Evolutionary conservation across 2,797 vertebrate genomes (phyloP), one percentile per base, ranked within the genome.

Genomic region (Pelochelys cantorii): DNA sequence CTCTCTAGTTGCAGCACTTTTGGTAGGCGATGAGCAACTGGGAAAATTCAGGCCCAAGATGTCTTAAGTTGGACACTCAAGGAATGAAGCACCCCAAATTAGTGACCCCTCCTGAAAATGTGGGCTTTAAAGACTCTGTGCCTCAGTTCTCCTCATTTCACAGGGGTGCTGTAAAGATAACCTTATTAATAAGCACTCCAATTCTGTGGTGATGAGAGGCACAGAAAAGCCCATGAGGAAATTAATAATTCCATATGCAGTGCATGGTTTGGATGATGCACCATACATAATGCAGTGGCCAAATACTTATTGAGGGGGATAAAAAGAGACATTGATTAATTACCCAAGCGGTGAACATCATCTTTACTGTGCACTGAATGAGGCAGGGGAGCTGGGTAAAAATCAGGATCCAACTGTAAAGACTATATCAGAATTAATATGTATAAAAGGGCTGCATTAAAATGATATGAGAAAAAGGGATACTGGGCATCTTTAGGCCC

Each of bases 141-240:
- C 87, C 83, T 57, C 82, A 48, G 42, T 34, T 87, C 77, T 5
- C 83, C 60, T 88, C 56, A 52, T 23, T n/a, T 71, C 86, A 77
- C 1, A 53, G 60, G 12, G 60, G 79, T 48, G 4, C 90, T 83
- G 68, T 0, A 0, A 88, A 93, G 79, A 3, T n/a, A 83, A 59
- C 56, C 17, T 3, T 20, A 37, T 68, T 68, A 84, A 29, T 34
- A 2, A 83, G 86, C 56, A 27, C 83, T 81, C 27, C 60, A 34
- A 37, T 57, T 57, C 86, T 25, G 53, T 23, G 14, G 42, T 71
- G 14, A 3, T 1, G 20, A 83, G 13, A 29, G 3, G 84, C 79
- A 62, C 11, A 88, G 74, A 93, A 95, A 88, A 80, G 5, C 62
- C 54, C 37, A 77, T 14, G 79, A 83, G 84, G 59, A 88, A 81